A percentile compares a stretch with the other conserved stretches of the same genome.
phyloP scores from a whole-genome alignment of 2,113 vertebrate species.

The Solea solea region DNA sequence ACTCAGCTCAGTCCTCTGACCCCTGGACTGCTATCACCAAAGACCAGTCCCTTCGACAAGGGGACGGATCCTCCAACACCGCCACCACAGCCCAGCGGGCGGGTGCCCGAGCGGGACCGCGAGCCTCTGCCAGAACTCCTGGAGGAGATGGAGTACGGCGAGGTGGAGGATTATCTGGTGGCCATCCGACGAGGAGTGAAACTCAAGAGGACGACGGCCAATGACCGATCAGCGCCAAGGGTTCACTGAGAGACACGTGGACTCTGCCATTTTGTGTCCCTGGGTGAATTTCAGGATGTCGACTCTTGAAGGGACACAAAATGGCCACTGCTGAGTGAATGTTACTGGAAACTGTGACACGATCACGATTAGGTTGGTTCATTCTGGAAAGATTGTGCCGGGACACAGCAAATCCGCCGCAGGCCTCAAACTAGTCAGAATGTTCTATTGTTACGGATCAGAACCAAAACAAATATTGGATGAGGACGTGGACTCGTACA shows the following conservation, averaged over 20 bases:
- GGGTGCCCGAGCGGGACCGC: conserved; percentile 77
- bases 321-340: neutral
- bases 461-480: too few species aligned
- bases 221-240: conserved; percentile 90
- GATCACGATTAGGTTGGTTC: neutral
- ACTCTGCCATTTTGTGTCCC: conserved; percentile 11
- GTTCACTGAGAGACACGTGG: conserved; percentile 71
- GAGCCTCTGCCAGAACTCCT: conserved; percentile 60
- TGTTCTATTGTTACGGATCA: too few species aligned
- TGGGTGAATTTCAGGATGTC: conserved; percentile 2
- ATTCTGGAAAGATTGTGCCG: conserved; percentile 13
- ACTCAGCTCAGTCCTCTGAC: conserved; percentile 43
- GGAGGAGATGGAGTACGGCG: conserved; percentile 67
- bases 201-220: conserved; percentile 88
- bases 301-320: conserved; percentile 24
- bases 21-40: conserved; percentile 1
- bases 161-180: conserved; percentile 89
- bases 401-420: conserved; percentile 7
- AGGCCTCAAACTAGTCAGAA: too few species aligned
- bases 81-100: conserved; percentile 76
- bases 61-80: conserved; percentile 65
- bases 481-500: too few species aligned
- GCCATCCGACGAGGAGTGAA: conserved; percentile 90
- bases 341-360: neutral
- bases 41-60: conserved; percentile 26